Conservation (phyloP, 1,140 invertebrate genomes). For the Dinoponera quadriceps region DNA sequence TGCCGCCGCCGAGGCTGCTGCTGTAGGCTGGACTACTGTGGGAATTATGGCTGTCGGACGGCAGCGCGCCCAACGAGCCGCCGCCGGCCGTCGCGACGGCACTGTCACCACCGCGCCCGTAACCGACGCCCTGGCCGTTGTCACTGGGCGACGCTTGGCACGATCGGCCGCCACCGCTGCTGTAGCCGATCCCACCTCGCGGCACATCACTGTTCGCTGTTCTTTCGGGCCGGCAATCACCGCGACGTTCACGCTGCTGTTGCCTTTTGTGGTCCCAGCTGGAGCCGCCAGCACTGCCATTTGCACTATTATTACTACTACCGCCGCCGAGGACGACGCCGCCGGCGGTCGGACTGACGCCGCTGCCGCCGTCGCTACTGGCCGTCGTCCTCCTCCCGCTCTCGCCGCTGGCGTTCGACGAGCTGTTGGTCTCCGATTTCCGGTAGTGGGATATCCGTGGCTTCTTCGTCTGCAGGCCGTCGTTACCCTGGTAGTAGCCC, state of each 20-base stretch:
- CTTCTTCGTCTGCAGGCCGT: constrained; percentile 91
- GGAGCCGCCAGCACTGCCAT: constrained; percentile 66
- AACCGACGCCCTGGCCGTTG: constrained; percentile 72
- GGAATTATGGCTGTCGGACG: constrained; percentile 57
- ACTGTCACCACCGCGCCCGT: constrained; percentile 5
- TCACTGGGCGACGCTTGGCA: constrained; percentile 76
- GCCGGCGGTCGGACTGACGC: constrained; percentile 76
- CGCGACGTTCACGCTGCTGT: constrained; percentile 72
- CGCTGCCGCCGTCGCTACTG: constrained; percentile 51
- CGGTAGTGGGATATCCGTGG: constrained; percentile 93
- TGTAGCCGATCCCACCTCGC: constrained; percentile 60
- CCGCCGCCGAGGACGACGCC: constrained; percentile 49
- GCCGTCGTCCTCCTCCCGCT: constrained; percentile 77
- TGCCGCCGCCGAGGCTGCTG: too few relatives aligned
- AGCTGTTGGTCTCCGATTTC: constrained; percentile 84
- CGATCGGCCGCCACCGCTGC: constrained; percentile 42
- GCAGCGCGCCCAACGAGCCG: neutral
- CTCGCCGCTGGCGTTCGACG: constrained; percentile 70
- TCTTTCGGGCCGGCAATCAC: constrained; percentile 75
- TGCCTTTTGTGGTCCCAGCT: constrained; percentile 55
- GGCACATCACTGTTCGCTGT: constrained; percentile 75
- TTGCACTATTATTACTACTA: constrained; percentile 71
- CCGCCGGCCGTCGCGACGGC: neutral
- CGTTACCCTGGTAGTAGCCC: constrained; percentile 87
- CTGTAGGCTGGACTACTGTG: constrained; percentile 64